Base-by-base conservation (phyloP, 2,888 invertebrate species). In the Bibio marci region DNA sequence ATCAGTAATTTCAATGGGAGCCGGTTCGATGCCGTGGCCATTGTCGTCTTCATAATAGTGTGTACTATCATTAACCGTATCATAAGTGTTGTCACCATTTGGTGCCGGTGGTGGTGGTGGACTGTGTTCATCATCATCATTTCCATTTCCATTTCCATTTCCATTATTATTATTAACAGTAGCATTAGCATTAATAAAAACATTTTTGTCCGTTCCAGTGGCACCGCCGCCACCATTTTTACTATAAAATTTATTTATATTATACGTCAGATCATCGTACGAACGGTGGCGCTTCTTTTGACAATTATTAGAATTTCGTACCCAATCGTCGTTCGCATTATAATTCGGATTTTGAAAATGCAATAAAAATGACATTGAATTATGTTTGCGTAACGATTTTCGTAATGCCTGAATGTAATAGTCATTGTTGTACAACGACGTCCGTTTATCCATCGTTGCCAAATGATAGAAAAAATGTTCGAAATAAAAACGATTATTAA, bases 81-180 rank as follows among this genome's bases (percentile, higher is more conserved):
- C n/a, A n/a, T n/a, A n/a, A n/a, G 11, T 18, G 15, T 3, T 26
- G 26, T 30, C 68, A 55, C 80, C 80, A 41, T 73, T 73, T 1
- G 85, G 83, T 1, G 85, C 83, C 19, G 85, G 85, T 4, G 85
- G n/a, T n/a, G n/a, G 85, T 3, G 83, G 83, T 3, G 83, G 83
- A 55, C 80, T 80, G 1, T 78, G 75, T 19, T 76, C 73, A 41
- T 47, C 43, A 25, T 49, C 52, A 26, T 57, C n/a, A n/a, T n/a
- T n/a, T n/a, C n/a, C n/a, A n/a, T n/a, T n/a, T n/a, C n/a, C n/a
- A n/a, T n/a, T n/a, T n/a, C n/a, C n/a, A n/a, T n/a, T n/a, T n/a
- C n/a, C n/a, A n/a, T n/a, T n/a, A n/a, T n/a, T n/a, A n/a, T n/a
- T n/a, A n/a, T n/a, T n/a, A n/a, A n/a, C n/a, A n/a, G n/a, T n/a